A percentile compares a stretch with the other conserved stretches of the same genome.
Conservation (phyloP, 2,888 invertebrate genomes). For the Apodemia duryi region DNA sequence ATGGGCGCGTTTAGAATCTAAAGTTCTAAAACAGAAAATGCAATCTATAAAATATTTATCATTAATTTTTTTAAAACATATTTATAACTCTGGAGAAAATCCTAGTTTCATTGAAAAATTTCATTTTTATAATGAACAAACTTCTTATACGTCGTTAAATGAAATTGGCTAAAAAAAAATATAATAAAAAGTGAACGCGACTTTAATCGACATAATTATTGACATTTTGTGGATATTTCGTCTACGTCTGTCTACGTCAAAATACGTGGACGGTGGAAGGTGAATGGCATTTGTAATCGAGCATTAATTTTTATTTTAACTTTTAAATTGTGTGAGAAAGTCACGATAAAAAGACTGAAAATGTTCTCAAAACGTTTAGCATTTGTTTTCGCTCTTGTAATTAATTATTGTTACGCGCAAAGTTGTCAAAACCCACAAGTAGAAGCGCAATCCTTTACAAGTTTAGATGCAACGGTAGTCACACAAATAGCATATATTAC, state of each 20-base stretch:
- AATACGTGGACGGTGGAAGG: slow-evolving; percentile 30
- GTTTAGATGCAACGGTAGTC: slow-evolving; percentile 94
- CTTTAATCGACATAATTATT: slow-evolving; percentile 15
- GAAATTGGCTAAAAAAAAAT: too few relatives aligned
- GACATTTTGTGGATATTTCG: slow-evolving; percentile 22
- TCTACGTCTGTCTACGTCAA: slow-evolving; percentile 27
- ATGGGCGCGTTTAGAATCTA: not conserved
- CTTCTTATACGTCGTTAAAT: too few relatives aligned
- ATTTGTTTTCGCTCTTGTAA: slow-evolving; percentile 47
- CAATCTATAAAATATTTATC: too few relatives aligned
- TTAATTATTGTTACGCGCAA: slow-evolving; percentile 46
- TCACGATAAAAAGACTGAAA: slow-evolving; percentile 48
- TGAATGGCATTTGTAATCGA: slow-evolving; percentile 20
- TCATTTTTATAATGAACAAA: too few relatives aligned
- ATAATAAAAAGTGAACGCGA: slow-evolving; percentile 19
- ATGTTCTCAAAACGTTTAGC: slow-evolving; percentile 66
- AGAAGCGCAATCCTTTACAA: slow-evolving; percentile 90
- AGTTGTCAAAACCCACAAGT: slow-evolving; percentile 82
- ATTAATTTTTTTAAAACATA: too few relatives aligned
- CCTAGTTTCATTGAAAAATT: too few relatives aligned
- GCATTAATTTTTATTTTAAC: slow-evolving; percentile 4
- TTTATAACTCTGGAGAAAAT: too few relatives aligned
- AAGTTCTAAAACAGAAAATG: not conserved
- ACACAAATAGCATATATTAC: slow-evolving; percentile 94
- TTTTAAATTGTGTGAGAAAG: slow-evolving; percentile 33